Base-by-base conservation (phyloP, 23 tunicate species). In the Trididemnum miniatum region DNA sequence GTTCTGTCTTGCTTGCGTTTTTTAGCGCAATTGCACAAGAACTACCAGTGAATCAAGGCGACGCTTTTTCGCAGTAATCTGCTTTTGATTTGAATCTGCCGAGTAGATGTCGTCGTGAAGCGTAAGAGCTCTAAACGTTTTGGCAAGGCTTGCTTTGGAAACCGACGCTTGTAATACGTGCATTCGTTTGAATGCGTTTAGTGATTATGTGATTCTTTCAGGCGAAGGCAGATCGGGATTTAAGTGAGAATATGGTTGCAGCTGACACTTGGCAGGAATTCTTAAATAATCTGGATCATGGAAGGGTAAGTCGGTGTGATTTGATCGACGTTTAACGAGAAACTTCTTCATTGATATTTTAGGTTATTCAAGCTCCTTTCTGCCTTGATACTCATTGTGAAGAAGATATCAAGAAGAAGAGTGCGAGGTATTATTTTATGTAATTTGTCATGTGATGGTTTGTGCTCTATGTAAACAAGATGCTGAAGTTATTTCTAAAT, bases 331-430 rank as follows among this genome's bases (percentile, higher is more conserved):
- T 26, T 62, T 7, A 44, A 44, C 54, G 54, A 44, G 9, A 7
- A 44, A 15, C 15, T 62, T 9, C 9, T 44, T 44, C 54, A 44
- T 44, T 44, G 54, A 44, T 44, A 12, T 67, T 67, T 22, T 69
- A 94, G 95, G 82, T 95, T 30, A 89, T 95, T 59, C 98, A 95
- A 89, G 95, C 98, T 76, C 98, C 98, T 1, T 95, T 85, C 63
- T 95, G 98, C 83, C 67, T 73, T 63, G 83, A 69, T n/a, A 71
- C 75, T 0, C 80, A 80, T 20, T 82, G 85, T 33, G 98, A 95
- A 69, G 98, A 89, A n/a, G 75, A 84, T 80, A 95, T 95, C 33
- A 95, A 95, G 84, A 89, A 89, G 57, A 93, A 84, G 76, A 93
- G 98, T 65, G 98, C 98, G 34, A 84, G 98, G 98, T 93, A 63